A percentile compares a stretch with the other conserved stretches of the same genome.
Evolutionary conservation across 2,888 invertebrate genomes (phyloP).

Genomic region (Synergus japonicus): DNA sequence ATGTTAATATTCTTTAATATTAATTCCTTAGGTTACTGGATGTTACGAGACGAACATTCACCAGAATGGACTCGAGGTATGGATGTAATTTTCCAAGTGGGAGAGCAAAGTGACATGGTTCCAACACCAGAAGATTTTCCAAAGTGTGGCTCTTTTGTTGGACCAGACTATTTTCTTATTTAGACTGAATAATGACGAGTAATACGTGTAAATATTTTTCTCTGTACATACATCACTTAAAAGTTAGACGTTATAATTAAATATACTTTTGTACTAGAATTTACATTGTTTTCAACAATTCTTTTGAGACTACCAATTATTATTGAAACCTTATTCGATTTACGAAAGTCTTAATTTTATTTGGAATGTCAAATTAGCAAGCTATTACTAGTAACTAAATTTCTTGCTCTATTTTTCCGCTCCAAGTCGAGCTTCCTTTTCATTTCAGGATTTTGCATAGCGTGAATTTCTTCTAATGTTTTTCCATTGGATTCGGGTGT

Average conservation of each 20-base stretch:
- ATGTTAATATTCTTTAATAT: too few species aligned
- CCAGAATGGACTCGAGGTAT: slow-evolving; percentile 87
- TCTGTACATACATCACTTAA: slow-evolving; percentile 66
- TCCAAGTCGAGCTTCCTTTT: slow-evolving; percentile 13
- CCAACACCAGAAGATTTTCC: slow-evolving; percentile 86
- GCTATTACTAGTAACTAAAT: too few species aligned
- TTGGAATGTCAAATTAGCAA: too few species aligned
- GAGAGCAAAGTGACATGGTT: slow-evolving; percentile 83
- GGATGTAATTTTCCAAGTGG: slow-evolving; percentile 87
- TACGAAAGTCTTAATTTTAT: background rate
- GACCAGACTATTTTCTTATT: slow-evolving; percentile 87
- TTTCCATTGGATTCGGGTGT: slow-evolving; percentile 83
- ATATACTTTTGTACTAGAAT: slow-evolving; percentile 29
- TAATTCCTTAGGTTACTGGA: slow-evolving; percentile 84
- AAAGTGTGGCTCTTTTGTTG: slow-evolving; percentile 86
- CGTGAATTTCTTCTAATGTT: slow-evolving; percentile 81
- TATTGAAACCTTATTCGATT: background rate
- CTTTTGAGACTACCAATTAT: too few species aligned
- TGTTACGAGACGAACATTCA: slow-evolving; percentile 87
- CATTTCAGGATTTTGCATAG: slow-evolving; percentile 59
- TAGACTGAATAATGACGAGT: slow-evolving; percentile 66
- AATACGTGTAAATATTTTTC: slow-evolving; percentile 59
- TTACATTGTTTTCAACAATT: background rate
- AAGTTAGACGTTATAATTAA: background rate
- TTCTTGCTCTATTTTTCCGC: background rate